Conservation (phyloP, 2,797 vertebrate genomes). For the Ctenopoma kingsleyae region DNA sequence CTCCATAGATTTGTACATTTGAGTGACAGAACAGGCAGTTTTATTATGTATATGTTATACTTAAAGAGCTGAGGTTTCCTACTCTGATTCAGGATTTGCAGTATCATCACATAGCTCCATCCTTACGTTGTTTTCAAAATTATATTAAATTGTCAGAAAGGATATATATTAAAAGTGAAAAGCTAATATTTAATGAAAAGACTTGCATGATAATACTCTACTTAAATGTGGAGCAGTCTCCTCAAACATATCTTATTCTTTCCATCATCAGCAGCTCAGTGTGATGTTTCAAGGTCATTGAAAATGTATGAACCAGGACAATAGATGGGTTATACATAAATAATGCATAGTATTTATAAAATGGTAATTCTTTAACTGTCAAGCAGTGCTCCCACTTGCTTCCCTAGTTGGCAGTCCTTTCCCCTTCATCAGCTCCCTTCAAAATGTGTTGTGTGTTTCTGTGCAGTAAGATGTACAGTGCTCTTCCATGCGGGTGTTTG, state of each 20-base stretch:
- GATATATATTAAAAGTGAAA: constrained; percentile 3
- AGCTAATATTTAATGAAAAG: constrained; percentile 18
- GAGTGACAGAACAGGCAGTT: not conserved
- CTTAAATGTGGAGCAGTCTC: constrained; percentile 10
- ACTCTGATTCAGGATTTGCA: not conserved
- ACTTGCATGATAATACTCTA: not conserved
- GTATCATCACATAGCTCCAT: not conserved
- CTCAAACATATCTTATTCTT: constrained; percentile 32
- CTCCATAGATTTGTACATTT: not conserved
- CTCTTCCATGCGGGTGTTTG: constrained; percentile 42
- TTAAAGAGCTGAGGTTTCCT: not conserved
- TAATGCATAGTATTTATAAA: constrained; percentile 67
- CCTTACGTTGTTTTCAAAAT: not conserved
- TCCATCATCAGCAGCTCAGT: constrained; percentile 14
- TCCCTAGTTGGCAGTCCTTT: not conserved
- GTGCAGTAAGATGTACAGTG: not conserved
- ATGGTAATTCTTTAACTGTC: constrained; percentile 47
- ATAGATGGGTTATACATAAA: constrained; percentile 48
- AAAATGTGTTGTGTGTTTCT: not conserved
- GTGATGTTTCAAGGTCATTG: constrained; percentile 39
- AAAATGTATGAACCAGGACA: constrained; percentile 33
- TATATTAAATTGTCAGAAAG: not conserved
- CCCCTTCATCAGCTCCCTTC: constrained; percentile 16
- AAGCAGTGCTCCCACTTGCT: constrained; percentile 14
- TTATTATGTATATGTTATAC: not conserved